These are phyloP conservation scores for Amblyjoppa proteus DNA, from an alignment of 2,888 invertebrate species.

Conservation along the genomic window DNA sequence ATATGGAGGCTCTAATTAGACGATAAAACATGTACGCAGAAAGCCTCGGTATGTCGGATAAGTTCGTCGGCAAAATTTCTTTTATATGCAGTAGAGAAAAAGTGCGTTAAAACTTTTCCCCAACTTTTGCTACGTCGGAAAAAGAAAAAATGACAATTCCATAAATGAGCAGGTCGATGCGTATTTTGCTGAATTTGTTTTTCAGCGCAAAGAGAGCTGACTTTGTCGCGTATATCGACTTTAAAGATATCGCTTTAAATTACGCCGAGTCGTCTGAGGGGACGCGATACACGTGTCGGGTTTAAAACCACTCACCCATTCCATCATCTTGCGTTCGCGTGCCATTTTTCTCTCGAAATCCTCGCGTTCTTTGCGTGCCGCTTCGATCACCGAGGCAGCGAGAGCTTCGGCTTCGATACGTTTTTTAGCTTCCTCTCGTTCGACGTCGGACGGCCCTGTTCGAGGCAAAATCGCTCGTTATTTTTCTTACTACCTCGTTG, in stretches of 20 bases:
- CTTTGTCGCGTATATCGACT: slow-evolving; percentile 1
- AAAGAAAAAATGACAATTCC: not conserved
- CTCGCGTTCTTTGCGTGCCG: slow-evolving; percentile 73
- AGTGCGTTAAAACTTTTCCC: not conserved
- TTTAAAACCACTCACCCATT: slow-evolving; percentile 69
- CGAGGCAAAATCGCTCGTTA: slow-evolving; percentile 52
- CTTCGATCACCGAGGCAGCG: slow-evolving; percentile 79
- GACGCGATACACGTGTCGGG: slow-evolving; percentile 50
- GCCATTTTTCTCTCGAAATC: slow-evolving; percentile 78
- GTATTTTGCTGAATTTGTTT: not conserved
- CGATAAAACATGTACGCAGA: not conserved
- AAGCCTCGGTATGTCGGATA: not conserved
- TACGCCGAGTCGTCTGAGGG: slow-evolving; percentile 9
- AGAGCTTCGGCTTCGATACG: slow-evolving; percentile 76
- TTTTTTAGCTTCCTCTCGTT: slow-evolving; percentile 71
- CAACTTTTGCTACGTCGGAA: too few species aligned
- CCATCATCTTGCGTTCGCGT: slow-evolving; percentile 78
- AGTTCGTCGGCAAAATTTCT: not conserved
- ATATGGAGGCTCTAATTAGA: not conserved
- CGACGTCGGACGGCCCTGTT: slow-evolving; percentile 76
- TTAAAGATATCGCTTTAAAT: slow-evolving; percentile 28
- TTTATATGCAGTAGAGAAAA: not conserved
- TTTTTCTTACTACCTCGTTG: slow-evolving; percentile 44
- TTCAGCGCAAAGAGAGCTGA: not conserved
- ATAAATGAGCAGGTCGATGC: not conserved